A percentile compares a stretch with the other conserved stretches of the same genome.
These are phyloP conservation scores for Gallinago jamesoni DNA, from an alignment of 2,113 vertebrate genomes.

Conservation along the genomic window DNA sequence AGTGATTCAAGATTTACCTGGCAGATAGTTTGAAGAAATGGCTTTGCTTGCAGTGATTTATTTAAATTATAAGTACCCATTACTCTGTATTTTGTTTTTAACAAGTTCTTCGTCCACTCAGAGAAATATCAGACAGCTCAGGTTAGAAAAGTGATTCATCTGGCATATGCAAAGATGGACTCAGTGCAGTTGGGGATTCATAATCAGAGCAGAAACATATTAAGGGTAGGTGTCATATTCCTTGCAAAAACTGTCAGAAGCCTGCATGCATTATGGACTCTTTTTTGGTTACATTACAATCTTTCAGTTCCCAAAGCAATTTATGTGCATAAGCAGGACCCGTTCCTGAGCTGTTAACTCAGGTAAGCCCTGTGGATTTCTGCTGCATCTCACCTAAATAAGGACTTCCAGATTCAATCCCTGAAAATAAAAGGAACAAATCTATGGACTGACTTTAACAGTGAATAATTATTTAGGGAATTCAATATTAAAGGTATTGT, in stretches of 20 bases:
- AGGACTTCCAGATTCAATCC: not conserved
- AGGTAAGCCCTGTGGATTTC: constrained; percentile 37
- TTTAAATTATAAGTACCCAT: constrained; percentile 59
- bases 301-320: constrained; percentile 55
- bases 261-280: constrained; percentile 35
- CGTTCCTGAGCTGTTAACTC: constrained; percentile 34
- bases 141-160: constrained; percentile 36
- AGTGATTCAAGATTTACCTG: constrained; percentile 44
- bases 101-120: constrained; percentile 48
- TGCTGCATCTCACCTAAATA: constrained; percentile 12
- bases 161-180: constrained; percentile 29
- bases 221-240: constrained; percentile 41
- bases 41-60: constrained; percentile 39
- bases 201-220: constrained; percentile 54
- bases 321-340: constrained; percentile 54
- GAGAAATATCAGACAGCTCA: constrained; percentile 41
- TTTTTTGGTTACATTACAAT: constrained; percentile 23
- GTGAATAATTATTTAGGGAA: constrained; percentile 37
- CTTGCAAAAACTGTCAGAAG: constrained; percentile 63
- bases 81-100: constrained; percentile 60
- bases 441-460: constrained; percentile 12
- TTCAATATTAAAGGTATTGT: constrained; percentile 8
- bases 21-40: constrained; percentile 55
- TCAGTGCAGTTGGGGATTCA: constrained; percentile 14
- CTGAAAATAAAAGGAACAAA: constrained; percentile 29